Conservation (phyloP, 2,113 vertebrate genomes). For the Dipodomys ordii region DNA sequence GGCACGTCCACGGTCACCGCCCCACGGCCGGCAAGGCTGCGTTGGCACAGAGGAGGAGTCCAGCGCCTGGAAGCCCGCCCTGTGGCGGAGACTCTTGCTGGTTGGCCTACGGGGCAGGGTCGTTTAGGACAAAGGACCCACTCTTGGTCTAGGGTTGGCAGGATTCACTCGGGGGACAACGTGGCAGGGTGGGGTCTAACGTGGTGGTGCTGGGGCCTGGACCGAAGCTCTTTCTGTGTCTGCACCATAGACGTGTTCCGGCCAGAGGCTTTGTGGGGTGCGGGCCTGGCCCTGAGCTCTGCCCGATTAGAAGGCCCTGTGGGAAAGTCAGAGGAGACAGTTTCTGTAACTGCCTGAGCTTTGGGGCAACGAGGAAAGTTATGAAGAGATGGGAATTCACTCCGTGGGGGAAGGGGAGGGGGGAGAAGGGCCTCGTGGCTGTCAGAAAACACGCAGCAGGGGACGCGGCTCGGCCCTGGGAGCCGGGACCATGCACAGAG, state of each 20-base stretch:
- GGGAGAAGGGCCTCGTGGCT: no score
- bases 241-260: not conserved
- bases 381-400: no score
- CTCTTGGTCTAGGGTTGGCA: not conserved
- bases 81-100: not conserved
- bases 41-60: accelerated
- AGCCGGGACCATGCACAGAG: not conserved
- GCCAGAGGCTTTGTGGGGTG: not conserved
- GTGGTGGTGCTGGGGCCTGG: accelerated
- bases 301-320: accelerated
- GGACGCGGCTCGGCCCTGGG: no score
- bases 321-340: not conserved
- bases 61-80: not conserved
- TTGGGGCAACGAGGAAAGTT: not conserved
- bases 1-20: not conserved
- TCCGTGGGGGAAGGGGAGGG: no score
- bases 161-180: not conserved
- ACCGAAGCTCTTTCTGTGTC: not conserved
- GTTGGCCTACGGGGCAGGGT: not conserved
- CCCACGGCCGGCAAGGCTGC: not conserved
- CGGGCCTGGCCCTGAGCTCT: accelerated
- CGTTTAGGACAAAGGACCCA: not conserved
- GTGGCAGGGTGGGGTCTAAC: accelerated
- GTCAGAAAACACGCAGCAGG: no score
- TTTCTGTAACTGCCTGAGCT: not conserved